A percentile compares a stretch with the other conserved stretches of the same genome.
phyloP scores from a whole-genome alignment of 2,797 vertebrate genomes.

The Crax fasciolata region DNA sequence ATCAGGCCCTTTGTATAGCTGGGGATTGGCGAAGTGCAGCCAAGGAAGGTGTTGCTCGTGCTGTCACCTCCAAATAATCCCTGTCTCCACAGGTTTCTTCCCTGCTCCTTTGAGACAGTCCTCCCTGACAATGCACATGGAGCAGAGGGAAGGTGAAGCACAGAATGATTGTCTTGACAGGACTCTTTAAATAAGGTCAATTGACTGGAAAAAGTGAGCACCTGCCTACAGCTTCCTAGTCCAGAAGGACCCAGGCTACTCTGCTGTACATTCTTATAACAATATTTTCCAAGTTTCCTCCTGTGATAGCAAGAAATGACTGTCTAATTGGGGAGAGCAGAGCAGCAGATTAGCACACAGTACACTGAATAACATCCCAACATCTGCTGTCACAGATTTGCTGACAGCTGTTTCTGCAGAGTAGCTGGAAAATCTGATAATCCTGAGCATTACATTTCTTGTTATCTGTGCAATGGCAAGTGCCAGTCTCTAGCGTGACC shows the following conservation, averaged over 20 bases:
- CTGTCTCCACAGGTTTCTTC: background rate
- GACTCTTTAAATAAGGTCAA: conserved; percentile 45
- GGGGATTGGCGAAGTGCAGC: background rate
- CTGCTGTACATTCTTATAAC: background rate
- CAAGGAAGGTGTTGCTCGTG: background rate
- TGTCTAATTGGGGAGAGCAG: conserved; percentile 20
- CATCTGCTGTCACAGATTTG: conserved; percentile 74
- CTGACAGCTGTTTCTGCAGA: conserved; percentile 66
- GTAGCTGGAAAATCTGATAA: conserved; percentile 65
- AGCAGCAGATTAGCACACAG: conserved; percentile 47
- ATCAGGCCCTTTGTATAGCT: background rate
- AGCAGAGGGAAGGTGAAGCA: background rate
- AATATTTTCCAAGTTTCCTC: background rate
- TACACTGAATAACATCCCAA: conserved; percentile 40
- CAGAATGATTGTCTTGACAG: background rate
- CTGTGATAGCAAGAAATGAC: background rate
- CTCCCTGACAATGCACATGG: background rate
- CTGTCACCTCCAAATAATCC: background rate
- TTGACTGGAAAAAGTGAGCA: conserved; percentile 39
- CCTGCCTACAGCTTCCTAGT: background rate
- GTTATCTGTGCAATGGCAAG: conserved; percentile 51
- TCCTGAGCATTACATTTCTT: conserved; percentile 57
- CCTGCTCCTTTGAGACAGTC: background rate
- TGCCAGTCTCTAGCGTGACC: background rate
- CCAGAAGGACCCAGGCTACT: background rate